These are phyloP conservation scores for Troglohyphantes excavatus DNA, from an alignment of 2,888 invertebrate genomes.

Conservation along the genomic window DNA sequence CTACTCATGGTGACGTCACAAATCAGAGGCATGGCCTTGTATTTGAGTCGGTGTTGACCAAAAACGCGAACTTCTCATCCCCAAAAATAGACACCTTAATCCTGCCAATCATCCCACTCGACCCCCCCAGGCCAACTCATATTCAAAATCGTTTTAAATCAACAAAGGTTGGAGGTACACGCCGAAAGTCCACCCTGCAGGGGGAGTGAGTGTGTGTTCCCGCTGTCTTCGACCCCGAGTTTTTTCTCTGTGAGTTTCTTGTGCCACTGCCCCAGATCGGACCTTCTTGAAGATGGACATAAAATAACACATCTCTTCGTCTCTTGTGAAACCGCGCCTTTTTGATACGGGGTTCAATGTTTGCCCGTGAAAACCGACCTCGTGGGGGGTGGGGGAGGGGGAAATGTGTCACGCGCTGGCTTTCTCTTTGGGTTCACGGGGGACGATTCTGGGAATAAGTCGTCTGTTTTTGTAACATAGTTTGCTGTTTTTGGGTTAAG, in stretches of 20 bases:
- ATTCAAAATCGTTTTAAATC: not conserved
- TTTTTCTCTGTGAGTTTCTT: too few species aligned
- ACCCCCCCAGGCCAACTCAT: not conserved
- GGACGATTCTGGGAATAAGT: not conserved
- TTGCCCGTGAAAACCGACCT: constrained; percentile 21
- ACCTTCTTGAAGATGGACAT: not conserved
- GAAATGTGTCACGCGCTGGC: constrained; percentile 39
- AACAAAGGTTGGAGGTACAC: too few species aligned
- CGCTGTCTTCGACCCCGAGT: too few species aligned
- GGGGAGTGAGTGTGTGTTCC: too few species aligned
- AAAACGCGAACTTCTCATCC: not conserved
- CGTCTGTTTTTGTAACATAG: not conserved
- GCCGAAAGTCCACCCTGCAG: too few species aligned
- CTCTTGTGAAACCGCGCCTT: not conserved
- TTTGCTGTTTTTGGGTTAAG: constrained; percentile 1
- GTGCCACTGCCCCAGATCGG: not conserved
- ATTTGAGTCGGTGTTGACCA: too few species aligned
- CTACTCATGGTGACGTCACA: too few species aligned
- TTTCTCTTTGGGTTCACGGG: not conserved
- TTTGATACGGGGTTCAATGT: constrained; percentile 10
- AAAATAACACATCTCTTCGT: not conserved
- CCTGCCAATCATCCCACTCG: not conserved
- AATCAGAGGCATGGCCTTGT: too few species aligned
- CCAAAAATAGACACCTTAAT: not conserved
- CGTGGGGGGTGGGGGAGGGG: not conserved